Conservation (phyloP, 2,888 invertebrate genomes). For the Lasioglossum pauxillum region DNA sequence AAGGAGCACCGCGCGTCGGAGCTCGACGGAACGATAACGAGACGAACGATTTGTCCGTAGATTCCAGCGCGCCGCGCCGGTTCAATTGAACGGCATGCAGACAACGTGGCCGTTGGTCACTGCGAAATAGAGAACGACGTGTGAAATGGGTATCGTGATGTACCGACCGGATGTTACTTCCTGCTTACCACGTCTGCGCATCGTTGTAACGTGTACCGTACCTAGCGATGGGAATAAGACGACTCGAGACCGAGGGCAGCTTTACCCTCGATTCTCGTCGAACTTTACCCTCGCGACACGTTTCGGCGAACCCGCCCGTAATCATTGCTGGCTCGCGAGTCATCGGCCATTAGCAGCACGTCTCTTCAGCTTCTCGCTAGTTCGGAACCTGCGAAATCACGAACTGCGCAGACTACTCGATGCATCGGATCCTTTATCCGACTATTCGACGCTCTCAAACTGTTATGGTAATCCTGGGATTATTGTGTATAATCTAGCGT, state of each 20-base stretch:
- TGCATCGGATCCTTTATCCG: not conserved
- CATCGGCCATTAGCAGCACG: not conserved
- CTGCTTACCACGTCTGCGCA: slow-evolving; percentile 78
- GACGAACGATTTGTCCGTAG: slow-evolving; percentile 54
- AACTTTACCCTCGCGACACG: not conserved
- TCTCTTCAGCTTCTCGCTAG: not conserved
- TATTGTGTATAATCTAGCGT: not conserved
- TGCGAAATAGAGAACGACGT: slow-evolving; percentile 71
- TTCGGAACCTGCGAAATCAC: not conserved
- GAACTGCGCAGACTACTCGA: not conserved
- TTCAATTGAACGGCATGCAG: slow-evolving; percentile 66
- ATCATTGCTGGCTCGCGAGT: not conserved
- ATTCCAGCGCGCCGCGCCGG: slow-evolving; percentile 35
- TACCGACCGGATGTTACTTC: slow-evolving; percentile 81
- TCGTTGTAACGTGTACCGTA: slow-evolving; percentile 64
- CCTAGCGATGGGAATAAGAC: slow-evolving; percentile 63
- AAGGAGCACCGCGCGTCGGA: not conserved
- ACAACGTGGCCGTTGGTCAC: slow-evolving; percentile 59
- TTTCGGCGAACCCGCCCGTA: not conserved
- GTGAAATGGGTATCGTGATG: slow-evolving; percentile 77
- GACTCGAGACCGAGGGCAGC: slow-evolving; percentile 23
- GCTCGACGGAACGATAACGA: slow-evolving; percentile 47
- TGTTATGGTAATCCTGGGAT: too few species aligned
- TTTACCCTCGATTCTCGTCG: not conserved
- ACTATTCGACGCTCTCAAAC: too few species aligned